phyloP scores from a whole-genome alignment of 2,113 vertebrate genomes.

The Tautogolabrus adspersus region DNA sequence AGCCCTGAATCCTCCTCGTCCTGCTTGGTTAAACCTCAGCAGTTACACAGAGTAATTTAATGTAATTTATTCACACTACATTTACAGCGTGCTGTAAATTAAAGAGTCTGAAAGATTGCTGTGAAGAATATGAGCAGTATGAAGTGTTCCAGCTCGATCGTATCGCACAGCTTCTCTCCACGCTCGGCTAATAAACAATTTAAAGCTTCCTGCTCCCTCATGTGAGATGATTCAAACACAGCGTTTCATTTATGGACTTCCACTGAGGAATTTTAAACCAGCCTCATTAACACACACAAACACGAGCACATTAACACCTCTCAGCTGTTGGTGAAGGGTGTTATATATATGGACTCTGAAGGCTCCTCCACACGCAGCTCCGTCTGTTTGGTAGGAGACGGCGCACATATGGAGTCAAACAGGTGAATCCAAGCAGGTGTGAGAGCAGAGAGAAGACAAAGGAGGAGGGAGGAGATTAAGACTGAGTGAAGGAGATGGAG shows the following conservation, averaged over 20 bases:
- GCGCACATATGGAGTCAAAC: background rate
- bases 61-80: background rate
- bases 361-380: too few relatives aligned
- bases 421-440: background rate
- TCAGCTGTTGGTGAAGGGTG: background rate
- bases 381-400: background rate
- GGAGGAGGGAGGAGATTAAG: background rate
- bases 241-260: conserved; percentile 25
- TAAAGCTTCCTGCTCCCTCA: conserved; percentile 18
- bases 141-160: conserved; percentile 1
- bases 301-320: background rate
- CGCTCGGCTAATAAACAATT: conserved; percentile 28
- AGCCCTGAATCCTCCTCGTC: background rate
- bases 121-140: background rate
- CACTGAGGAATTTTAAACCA: conserved; percentile 10
- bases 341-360: too few relatives aligned
- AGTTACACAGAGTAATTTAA: background rate
- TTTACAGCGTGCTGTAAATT: background rate
- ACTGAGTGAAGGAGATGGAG: background rate
- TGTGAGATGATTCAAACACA: conserved; percentile 1
- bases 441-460: background rate
- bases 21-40: background rate
- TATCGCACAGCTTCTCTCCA: conserved; percentile 18
- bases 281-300: conserved; percentile 1
- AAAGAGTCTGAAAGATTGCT: background rate